Evolutionary conservation across 2,113 vertebrate species (phyloP).

Genomic region (Microtus montanus): DNA sequence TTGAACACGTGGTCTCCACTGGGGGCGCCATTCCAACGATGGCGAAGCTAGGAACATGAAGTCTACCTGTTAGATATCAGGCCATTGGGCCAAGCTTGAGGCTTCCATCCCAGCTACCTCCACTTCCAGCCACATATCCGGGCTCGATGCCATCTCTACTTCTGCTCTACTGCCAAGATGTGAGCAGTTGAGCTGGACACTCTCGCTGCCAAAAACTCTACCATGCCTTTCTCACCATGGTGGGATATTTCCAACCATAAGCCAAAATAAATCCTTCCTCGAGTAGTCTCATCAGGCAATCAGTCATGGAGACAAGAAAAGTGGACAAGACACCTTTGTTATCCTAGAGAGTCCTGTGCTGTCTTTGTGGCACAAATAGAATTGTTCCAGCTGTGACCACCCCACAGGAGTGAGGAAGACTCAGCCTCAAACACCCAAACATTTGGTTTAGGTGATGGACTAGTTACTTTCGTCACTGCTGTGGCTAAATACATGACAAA

Average conservation of each 20-base stretch:
- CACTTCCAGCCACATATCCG: too few relatives aligned
- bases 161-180: neutral
- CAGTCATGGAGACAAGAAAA: neutral
- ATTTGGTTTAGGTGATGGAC: neutral
- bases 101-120: neutral
- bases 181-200: too few relatives aligned
- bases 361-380: neutral
- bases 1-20: neutral
- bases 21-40: neutral
- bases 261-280: neutral
- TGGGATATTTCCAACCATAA: neutral
- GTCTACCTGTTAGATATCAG: neutral
- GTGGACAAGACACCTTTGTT: neutral
- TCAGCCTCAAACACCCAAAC: neutral
- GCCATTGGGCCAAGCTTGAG: neutral
- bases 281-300: too few relatives aligned
- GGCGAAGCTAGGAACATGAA: rapidly evolving
- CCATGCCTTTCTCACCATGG: neutral
- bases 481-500: neutral
- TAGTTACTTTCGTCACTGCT: neutral
- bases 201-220: neutral
- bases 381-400: neutral
- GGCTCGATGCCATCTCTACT: too few relatives aligned
- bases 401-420: neutral
- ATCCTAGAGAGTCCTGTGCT: neutral